These are phyloP conservation scores for Tanytarsus gracilentus DNA, from an alignment of 2,888 invertebrate species.

Conservation along the genomic window DNA sequence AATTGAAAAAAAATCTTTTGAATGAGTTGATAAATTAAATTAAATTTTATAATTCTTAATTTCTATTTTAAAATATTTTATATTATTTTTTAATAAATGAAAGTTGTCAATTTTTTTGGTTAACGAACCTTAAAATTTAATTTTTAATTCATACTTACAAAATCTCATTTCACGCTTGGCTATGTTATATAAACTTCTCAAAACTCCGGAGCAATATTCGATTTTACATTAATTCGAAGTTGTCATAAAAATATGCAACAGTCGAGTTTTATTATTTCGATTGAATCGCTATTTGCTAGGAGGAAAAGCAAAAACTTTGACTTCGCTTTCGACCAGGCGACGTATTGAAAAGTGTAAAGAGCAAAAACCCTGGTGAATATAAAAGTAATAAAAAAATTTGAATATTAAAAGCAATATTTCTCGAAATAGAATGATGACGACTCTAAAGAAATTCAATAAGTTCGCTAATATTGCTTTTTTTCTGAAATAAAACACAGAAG, in stretches of 20 bases:
- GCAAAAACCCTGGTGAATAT: conserved; percentile 15
- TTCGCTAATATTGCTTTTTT: background rate
- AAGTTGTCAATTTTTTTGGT: no score
- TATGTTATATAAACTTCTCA: conserved; percentile 3
- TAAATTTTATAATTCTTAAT: no score
- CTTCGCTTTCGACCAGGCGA: background rate
- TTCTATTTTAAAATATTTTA: no score
- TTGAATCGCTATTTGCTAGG: conserved; percentile 34
- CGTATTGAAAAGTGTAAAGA: background rate
- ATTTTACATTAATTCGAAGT: conserved; percentile 24
- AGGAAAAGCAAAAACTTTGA: conserved; percentile 34
- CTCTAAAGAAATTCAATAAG: conserved; percentile 8
- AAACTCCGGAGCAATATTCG: conserved; percentile 12
- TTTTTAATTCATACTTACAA: no score
- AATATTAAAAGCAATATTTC: conserved; percentile 28
- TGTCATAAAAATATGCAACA: conserved; percentile 46
- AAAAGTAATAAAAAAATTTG: conserved; percentile 18
- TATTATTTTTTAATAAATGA: no score
- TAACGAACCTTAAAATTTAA: no score
- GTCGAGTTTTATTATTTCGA: conserved; percentile 45
- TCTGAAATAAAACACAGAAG: no score
- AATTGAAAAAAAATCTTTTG: no score
- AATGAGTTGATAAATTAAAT: no score
- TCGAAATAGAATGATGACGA: background rate
- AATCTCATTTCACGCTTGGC: no score